These are phyloP conservation scores for Nephotettix cincticeps DNA, from an alignment of 1,140 invertebrate species.

Conservation along the genomic window DNA sequence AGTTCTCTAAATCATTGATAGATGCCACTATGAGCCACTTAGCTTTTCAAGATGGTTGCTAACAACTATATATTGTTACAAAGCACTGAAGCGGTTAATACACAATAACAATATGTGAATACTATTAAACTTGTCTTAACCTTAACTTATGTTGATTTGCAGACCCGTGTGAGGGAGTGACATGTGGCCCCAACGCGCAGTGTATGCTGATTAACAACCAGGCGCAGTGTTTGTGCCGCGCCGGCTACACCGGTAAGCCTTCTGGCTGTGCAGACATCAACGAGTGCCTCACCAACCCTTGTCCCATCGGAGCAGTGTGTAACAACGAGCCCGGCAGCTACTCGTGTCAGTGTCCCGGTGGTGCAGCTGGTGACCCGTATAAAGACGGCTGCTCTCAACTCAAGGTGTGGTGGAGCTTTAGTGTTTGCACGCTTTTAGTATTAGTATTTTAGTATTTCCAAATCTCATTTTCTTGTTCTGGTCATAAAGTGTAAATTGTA, in stretches of 20 bases:
- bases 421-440: no score
- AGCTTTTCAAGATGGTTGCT: no score
- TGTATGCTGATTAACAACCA: conserved; percentile 82
- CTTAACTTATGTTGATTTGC: not conserved
- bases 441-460: no score
- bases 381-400: conserved; percentile 66
- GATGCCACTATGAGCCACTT: no score
- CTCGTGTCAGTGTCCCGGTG: conserved; percentile 82
- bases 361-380: conserved; percentile 66
- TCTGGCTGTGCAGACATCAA: conserved; percentile 84
- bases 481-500: no score
- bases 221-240: conserved; percentile 79
- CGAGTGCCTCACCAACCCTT: conserved; percentile 76
- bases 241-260: conserved; percentile 70
- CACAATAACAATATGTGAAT: no score
- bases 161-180: conserved; percentile 87
- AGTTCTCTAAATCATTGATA: no score
- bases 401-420: conserved; percentile 45
- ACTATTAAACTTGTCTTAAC: no score
- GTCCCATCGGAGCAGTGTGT: conserved; percentile 79
- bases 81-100: no score
- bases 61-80: no score
- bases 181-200: conserved; percentile 84
- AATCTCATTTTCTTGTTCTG: no score
- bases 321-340: conserved; percentile 84